Evolutionary conservation across 1,140 invertebrate genomes (phyloP), one percentile per base, ranked within the genome.

Genomic region (Polypedilum pembai): DNA sequence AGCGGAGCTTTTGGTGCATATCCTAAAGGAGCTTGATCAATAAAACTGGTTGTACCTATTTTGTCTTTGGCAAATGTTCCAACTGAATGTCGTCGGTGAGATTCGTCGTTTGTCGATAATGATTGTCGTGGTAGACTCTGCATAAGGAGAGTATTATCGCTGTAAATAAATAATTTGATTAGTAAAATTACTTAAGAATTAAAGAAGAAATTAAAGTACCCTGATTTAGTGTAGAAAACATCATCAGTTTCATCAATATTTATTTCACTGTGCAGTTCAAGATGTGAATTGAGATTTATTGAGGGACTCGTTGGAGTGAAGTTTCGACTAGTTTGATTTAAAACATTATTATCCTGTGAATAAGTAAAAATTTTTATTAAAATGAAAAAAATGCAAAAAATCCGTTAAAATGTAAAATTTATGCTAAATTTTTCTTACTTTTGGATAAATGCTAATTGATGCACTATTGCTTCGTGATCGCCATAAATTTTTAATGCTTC

Each of bases 401-500:
- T 56, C 10, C 45, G n/a, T 56, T 56, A 56, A 56, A 56, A 56
- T 33, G 24, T 33, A 33, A 56, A 15, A 56, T 20, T 69, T 69
- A 20, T 20, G 18, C 8, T 7, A 20, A 8, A 69, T 20, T 8
- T 69, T 69, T 69, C 17, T n/a, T 69, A 69, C 65, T 18, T 69
- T 69, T 69, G 65, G 65, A 21, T 20, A 69, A 69, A 5, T 33
- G 24, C 18, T 69, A 20, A 69, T 18, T 69, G 65, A 69, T n/a
- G 65, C 65, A 21, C 65, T 69, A 69, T 69, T 69, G 4, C 65
- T 69, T 69, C 65, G 17, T 18, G 65, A 69, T 20, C 65, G 65
- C 65, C 65, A 69, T 69, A 69, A 69, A 69, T 69, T 69, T 21
- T 69, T 69, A 20, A 69, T 20, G 17, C 65, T 69, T 18, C 65